phyloP scores from a whole-genome alignment of 2,113 vertebrate genomes.

The Verasper variegatus region DNA sequence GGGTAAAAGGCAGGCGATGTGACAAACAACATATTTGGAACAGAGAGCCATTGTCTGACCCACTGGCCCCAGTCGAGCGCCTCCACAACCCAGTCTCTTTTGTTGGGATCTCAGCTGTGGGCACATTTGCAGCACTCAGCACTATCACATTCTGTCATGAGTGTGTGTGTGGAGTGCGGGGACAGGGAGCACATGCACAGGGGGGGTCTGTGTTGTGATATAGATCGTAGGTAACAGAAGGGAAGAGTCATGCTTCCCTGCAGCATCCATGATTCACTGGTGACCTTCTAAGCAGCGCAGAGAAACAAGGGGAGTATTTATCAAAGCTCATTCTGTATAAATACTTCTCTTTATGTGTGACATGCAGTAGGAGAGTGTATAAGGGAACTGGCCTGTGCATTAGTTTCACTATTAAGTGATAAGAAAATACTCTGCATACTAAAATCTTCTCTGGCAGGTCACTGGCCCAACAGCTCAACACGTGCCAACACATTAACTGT shows the following conservation, averaged over 20 bases:
- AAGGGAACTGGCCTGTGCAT: neutral
- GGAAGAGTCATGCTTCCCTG: slow-evolving; percentile 40
- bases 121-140: slow-evolving; percentile 67
- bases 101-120: slow-evolving; percentile 67
- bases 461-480: neutral
- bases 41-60: slow-evolving; percentile 75
- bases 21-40: slow-evolving; percentile 80
- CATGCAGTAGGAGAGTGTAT: neutral
- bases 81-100: slow-evolving; percentile 64
- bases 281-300: neutral
- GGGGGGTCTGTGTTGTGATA: slow-evolving; percentile 4
- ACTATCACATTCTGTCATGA: slow-evolving; percentile 66
- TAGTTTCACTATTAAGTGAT: neutral
- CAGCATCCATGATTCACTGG: neutral
- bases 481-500: neutral
- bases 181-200: slow-evolving; percentile 15
- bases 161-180: slow-evolving; percentile 24
- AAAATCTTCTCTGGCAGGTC: neutral
- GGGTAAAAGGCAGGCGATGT: slow-evolving; percentile 66
- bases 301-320: slow-evolving; percentile 8
- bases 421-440: neutral
- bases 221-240: slow-evolving; percentile 14
- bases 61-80: slow-evolving; percentile 53
- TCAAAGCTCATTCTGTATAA: neutral
- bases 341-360: neutral